phyloP scores from a whole-genome alignment of 2,888 invertebrate species.

The Lepetodrilus schrolli region DNA sequence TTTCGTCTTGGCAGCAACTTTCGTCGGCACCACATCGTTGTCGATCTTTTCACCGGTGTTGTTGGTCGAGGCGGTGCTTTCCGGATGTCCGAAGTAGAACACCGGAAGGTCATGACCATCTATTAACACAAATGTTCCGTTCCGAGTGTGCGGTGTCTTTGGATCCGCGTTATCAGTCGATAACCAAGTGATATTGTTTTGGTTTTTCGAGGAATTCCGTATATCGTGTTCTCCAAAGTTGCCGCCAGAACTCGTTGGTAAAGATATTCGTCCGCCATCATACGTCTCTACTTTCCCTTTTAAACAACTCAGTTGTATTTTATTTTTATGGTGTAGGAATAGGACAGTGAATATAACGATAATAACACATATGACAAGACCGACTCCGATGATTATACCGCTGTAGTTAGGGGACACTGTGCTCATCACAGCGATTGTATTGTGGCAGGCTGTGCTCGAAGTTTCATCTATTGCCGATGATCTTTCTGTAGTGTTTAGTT shows the following conservation, averaged over 20 bases:
- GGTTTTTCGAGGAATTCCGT: background rate
- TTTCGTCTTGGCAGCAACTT: no score
- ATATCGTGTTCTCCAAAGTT: background rate
- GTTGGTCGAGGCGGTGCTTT: no score
- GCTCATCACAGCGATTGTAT: no score
- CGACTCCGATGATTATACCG: background rate
- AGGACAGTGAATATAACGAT: background rate
- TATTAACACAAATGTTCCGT: background rate
- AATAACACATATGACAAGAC: background rate
- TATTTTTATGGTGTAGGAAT: no score
- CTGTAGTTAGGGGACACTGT: background rate
- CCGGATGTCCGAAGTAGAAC: background rate
- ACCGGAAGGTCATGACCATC: background rate
- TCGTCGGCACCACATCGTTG: no score
- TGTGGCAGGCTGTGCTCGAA: no score
- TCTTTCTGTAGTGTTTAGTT: background rate
- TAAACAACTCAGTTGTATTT: no score
- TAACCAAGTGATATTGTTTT: background rate
- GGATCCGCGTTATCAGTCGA: background rate
- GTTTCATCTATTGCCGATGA: no score
- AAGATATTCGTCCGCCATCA: background rate
- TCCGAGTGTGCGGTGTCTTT: background rate
- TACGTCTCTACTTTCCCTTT: no score
- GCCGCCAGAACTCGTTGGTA: background rate
- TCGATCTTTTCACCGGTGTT: no score